Base-by-base conservation (phyloP, 1,140 invertebrate species). In the Musca vetustissima region DNA sequence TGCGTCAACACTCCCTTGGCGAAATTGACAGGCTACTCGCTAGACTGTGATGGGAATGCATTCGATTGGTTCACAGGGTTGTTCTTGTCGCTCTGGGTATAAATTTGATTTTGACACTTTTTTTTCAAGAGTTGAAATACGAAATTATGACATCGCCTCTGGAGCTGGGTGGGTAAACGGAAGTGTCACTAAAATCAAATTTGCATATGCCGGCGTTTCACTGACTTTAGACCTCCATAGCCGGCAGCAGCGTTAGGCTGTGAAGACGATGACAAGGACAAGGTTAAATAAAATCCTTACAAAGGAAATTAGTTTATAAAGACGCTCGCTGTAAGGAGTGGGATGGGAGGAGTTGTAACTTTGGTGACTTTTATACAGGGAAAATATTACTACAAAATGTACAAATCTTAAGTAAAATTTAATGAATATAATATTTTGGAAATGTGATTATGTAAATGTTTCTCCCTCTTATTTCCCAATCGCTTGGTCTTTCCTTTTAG, bases 151-250 rank as follows among this genome's bases (percentile, higher is more conserved):
- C 28, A 61, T 36, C 32, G 57, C 57, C 36, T 43, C 36, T 43
- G 25, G 57, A 61, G 57, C 57, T 11, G n/a, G 32, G n/a, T n/a
- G n/a, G n/a, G 57, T 61, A 61, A 61, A 61, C 57, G 57, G 57
- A 61, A 61, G 57, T 61, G 57, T 61, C 57, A 61, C 57, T 61
- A 61, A 61, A 61, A 61, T 36, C 36, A 43, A 61, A 61, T 61
- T 61, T 61, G 57, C 57, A 61, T 61, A 61, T 19, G 36, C 36
- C 7, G 36, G 36, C 36, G 36, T 43, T 43, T 9, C 11, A 13
- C 36, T 43, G 36, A 43, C 36, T 43, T 43, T 43, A 43, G 11
- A 59, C 19, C 36, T 19, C n/a, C n/a, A n/a, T 19, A 28, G 55
- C 24, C 24, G 13, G 3, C 14, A 14, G 24, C 24, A 15, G 14